These are phyloP conservation scores for Brachionus plicatilis DNA, from an alignment of 1,140 invertebrate species.

Conservation along the genomic window DNA sequence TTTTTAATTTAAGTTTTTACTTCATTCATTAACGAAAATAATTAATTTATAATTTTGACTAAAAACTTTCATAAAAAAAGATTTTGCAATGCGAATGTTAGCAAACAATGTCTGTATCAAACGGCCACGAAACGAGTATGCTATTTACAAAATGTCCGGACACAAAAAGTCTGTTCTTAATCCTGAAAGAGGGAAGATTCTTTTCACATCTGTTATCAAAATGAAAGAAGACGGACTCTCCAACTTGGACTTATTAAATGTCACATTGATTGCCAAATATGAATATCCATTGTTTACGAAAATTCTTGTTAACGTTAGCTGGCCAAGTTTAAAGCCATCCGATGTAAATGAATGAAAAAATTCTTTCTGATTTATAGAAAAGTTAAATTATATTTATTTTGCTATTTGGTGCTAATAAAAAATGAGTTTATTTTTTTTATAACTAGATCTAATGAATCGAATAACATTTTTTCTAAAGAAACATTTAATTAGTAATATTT, in stretches of 20 bases:
- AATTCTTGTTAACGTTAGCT: conserved; percentile 2
- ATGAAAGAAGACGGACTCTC: neutral
- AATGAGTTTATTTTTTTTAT: too few species aligned
- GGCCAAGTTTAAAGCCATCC: neutral
- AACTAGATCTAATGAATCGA: too few species aligned
- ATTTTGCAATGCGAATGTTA: conserved; percentile 24
- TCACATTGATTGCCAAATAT: neutral
- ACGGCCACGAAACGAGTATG: neutral
- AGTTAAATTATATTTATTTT: too few species aligned
- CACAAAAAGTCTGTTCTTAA: neutral
- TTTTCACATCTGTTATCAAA: conserved; percentile 13
- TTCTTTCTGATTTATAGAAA: too few species aligned
- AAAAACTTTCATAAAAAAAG: neutral
- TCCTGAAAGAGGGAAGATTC: neutral
- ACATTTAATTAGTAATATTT: too few species aligned
- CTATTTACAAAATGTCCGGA: neutral
- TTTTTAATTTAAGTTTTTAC: too few species aligned
- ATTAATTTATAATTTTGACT: neutral
- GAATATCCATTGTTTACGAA: neutral
- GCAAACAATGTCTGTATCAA: conserved; percentile 1
- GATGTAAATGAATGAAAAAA: too few species aligned
- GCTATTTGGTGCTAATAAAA: too few species aligned
- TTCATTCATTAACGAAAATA: too few species aligned
- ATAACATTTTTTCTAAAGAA: too few species aligned
- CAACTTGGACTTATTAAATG: neutral